These are phyloP conservation scores for Camelus dromedarius DNA, from an alignment of 2,113 vertebrate genomes.

Conservation along the genomic window DNA sequence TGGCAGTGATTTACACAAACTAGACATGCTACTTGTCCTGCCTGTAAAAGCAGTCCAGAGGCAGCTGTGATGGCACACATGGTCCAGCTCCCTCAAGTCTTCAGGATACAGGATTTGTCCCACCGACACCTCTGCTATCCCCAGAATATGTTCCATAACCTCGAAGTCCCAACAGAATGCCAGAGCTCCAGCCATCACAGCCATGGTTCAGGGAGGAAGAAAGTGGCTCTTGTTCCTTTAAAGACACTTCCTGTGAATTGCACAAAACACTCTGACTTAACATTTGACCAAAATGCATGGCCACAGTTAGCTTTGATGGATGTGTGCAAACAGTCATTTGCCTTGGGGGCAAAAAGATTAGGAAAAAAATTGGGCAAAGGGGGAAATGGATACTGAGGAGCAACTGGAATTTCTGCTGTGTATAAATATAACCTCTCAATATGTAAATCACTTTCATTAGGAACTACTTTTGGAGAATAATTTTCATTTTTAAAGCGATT, in stretches of 20 bases:
- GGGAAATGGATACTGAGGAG: too few relatives aligned
- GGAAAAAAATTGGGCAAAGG: background rate
- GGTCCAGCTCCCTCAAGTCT: background rate
- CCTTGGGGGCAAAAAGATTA: background rate
- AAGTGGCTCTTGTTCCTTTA: background rate
- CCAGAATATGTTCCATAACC: background rate
- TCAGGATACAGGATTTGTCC: background rate
- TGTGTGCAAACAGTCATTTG: background rate
- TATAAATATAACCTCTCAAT: background rate
- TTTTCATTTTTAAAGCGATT: background rate
- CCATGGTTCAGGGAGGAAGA: background rate
- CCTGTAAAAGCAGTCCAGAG: background rate
- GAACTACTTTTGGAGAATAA: background rate
- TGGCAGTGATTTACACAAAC: background rate
- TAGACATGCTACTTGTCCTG: background rate
- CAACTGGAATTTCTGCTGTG: background rate
- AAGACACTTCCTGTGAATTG: background rate
- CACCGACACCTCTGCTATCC: fast-evolving
- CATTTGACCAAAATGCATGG: background rate
- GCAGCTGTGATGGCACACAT: fast-evolving
- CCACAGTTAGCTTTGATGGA: background rate
- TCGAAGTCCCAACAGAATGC: background rate
- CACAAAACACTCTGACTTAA: background rate
- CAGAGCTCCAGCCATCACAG: background rate
- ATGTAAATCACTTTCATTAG: background rate